These are phyloP conservation scores for Cosmia trapezina DNA, from an alignment of 2,888 invertebrate genomes.

Conservation along the genomic window DNA sequence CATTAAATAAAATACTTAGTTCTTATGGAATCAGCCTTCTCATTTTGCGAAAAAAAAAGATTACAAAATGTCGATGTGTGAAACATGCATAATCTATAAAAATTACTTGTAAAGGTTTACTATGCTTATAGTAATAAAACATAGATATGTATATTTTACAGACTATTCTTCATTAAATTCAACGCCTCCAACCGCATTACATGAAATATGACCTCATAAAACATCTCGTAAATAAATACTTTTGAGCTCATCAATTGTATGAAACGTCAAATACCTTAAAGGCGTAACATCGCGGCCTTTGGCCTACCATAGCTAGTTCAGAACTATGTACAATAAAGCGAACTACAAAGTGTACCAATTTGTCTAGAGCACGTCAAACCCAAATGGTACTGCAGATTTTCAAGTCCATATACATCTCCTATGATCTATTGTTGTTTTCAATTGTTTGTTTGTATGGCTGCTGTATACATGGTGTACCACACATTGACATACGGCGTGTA, in stretches of 20 bases:
- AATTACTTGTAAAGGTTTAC: not conserved
- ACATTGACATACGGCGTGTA: not conserved
- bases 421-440: slow-evolving; percentile 57
- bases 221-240: slow-evolving; percentile 48
- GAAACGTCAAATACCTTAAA: slow-evolving; percentile 52
- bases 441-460: slow-evolving; percentile 26
- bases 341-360: slow-evolving; percentile 58
- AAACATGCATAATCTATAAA: not conserved
- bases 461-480: not conserved
- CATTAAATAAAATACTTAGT: too few relatives aligned
- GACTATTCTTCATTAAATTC: slow-evolving; percentile 20
- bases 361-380: slow-evolving; percentile 60
- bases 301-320: slow-evolving; percentile 45
- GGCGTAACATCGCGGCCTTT: slow-evolving; percentile 32
- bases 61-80: not conserved
- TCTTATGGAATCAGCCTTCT: too few relatives aligned
- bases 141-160: not conserved
- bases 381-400: slow-evolving; percentile 57
- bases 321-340: slow-evolving; percentile 61
- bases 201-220: slow-evolving; percentile 41
- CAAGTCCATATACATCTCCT: slow-evolving; percentile 53
- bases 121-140: slow-evolving; percentile 11
- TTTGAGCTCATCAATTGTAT: slow-evolving; percentile 51
- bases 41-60: too few relatives aligned
- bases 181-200: slow-evolving; percentile 28